phyloP scores from a whole-genome alignment of 2,113 vertebrate genomes.

The Theristicus caerulescens region DNA sequence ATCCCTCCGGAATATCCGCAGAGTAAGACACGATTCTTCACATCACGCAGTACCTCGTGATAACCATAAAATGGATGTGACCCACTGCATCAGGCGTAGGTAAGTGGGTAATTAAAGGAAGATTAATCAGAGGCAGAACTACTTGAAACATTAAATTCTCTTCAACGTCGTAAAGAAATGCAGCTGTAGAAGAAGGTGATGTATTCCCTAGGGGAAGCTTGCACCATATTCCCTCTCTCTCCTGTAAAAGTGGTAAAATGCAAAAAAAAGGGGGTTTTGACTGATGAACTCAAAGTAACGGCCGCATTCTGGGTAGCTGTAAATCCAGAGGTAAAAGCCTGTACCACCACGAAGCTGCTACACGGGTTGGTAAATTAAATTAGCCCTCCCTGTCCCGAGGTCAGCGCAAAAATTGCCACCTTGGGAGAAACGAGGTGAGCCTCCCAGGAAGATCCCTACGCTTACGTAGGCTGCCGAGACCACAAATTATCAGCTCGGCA shows the following conservation, averaged over 20 bases:
- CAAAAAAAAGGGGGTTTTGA: background rate
- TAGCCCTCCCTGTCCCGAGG: background rate
- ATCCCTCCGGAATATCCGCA: background rate
- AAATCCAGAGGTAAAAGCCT: background rate
- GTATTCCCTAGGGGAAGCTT: background rate
- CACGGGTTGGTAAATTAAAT: background rate
- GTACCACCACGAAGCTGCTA: background rate
- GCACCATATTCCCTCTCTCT: background rate
- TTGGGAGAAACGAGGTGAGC: background rate
- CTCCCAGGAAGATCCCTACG: background rate
- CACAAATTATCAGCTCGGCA: background rate
- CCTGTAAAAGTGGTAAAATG: background rate
- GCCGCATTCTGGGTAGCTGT: background rate
- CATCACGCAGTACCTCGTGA: background rate
- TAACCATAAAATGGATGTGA: background rate
- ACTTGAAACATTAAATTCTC: background rate
- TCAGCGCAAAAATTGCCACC: background rate
- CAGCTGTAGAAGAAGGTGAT: background rate
- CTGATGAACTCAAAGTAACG: background rate
- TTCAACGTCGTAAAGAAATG: background rate
- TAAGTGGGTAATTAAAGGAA: slow-evolving; percentile 4
- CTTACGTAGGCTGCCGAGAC: background rate
- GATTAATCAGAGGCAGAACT: slow-evolving; percentile 2
- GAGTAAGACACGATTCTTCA: background rate
- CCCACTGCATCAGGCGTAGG: background rate